Evolutionary conservation across 2,113 vertebrate species (phyloP).

Genomic region (Cairina moschata): DNA sequence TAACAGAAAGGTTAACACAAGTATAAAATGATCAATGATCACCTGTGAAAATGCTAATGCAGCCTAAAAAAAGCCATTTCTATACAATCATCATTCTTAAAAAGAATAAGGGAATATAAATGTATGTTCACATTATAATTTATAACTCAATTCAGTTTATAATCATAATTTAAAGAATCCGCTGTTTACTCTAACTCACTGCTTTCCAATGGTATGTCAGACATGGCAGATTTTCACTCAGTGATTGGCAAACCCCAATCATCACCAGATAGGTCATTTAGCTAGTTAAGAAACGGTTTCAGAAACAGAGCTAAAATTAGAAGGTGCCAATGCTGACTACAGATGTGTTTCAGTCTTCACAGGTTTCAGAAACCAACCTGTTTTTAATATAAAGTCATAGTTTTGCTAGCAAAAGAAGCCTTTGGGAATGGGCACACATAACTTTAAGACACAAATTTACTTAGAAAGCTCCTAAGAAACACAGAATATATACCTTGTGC

Average conservation of each 20-base stretch:
- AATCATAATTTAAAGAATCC: neutral
- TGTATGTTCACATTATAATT: neutral
- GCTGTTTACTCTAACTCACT: neutral
- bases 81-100: neutral
- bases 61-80: neutral
- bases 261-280: neutral
- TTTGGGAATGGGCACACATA: neutral
- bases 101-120: neutral
- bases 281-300: neutral
- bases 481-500: neutral
- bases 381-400: neutral
- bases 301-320: neutral
- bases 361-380: neutral
- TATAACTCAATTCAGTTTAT: neutral
- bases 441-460: neutral
- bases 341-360: neutral
- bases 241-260: neutral
- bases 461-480: neutral
- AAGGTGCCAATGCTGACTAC: neutral
- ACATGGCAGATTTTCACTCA: neutral
- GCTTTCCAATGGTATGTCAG: neutral
- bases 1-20: neutral
- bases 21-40: neutral
- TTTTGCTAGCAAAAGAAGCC: neutral
- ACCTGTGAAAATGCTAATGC: neutral